Evolutionary conservation across 2,888 invertebrate genomes (phyloP).

Genomic region (Apeira syringaria): DNA sequence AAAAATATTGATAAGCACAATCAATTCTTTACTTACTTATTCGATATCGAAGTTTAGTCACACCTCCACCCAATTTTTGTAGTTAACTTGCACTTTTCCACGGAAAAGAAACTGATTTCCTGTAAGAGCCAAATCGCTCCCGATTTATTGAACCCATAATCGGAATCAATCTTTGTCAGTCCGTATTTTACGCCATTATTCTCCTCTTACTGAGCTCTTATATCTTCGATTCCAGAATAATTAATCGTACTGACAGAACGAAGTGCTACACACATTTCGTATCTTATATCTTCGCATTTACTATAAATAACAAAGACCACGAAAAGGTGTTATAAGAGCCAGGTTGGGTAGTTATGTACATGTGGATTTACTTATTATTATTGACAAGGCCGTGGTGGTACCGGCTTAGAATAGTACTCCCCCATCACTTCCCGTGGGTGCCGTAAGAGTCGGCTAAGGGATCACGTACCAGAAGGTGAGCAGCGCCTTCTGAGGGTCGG

Average conservation of each 20-base stretch:
- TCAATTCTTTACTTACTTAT: no score
- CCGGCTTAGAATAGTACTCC: no score
- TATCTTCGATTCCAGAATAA: conserved; percentile 36
- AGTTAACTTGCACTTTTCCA: conserved; percentile 16
- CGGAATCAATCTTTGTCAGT: conserved; percentile 35
- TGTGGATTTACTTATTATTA: no score
- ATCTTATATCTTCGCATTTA: conserved; percentile 7
- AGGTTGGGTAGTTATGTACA: no score
- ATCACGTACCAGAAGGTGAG: no score
- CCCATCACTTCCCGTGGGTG: no score
- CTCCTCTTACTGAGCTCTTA: conserved; percentile 34
- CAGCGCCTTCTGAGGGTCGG: no score
- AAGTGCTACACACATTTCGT: conserved; percentile 16
- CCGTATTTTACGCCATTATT: conserved; percentile 31
- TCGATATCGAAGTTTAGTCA: no score
- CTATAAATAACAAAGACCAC: background rate
- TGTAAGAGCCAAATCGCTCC: conserved; percentile 16
- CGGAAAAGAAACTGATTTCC: conserved; percentile 14
- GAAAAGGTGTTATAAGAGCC: no score
- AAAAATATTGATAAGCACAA: no score
- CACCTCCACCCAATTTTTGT: background rate
- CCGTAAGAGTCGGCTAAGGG: no score
- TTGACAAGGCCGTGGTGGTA: no score
- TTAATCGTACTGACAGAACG: conserved; percentile 28
- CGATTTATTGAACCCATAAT: conserved; percentile 32